These are phyloP conservation scores for Hypothenemus hampei DNA, from an alignment of 1,140 invertebrate species.

Conservation along the genomic window DNA sequence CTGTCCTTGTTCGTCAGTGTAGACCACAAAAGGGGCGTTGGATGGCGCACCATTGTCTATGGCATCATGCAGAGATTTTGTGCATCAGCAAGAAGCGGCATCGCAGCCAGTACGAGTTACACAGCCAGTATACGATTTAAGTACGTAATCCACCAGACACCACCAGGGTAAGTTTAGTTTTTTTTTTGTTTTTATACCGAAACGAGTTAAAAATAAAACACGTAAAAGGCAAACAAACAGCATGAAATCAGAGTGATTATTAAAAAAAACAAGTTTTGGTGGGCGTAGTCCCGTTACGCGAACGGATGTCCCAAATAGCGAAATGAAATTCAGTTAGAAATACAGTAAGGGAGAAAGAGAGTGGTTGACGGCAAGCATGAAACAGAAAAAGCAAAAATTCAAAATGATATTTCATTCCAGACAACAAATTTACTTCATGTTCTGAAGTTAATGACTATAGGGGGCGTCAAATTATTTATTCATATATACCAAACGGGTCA, in stretches of 20 bases:
- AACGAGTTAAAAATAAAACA: conserved; percentile 1
- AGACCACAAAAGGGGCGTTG: conserved; percentile 89
- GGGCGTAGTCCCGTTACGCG: too few species aligned
- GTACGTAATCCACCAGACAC: conserved; percentile 34
- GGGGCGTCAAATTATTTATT: too few species aligned
- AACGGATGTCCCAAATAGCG: background rate
- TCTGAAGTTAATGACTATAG: too few species aligned
- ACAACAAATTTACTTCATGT: background rate
- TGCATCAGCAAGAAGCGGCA: conserved; percentile 46
- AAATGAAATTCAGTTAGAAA: conserved; percentile 2
- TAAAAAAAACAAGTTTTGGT: too few species aligned
- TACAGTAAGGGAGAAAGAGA: conserved; percentile 16
- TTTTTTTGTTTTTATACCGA: conserved; percentile 6
- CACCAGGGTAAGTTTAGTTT: conserved; percentile 7
- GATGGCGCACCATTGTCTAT: conserved; percentile 50
- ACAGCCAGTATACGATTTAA: conserved; percentile 38
- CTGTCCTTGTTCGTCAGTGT: conserved; percentile 93
- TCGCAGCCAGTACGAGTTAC: conserved; percentile 46
- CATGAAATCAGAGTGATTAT: too few species aligned
- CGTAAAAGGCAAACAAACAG: too few species aligned
- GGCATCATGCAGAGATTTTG: conserved; percentile 44
- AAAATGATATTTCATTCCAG: background rate
- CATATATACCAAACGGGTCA: too few species aligned
- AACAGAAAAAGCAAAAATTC: conserved; percentile 40
- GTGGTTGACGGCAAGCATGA: conserved; percentile 41